These are phyloP conservation scores for Aphidius gifuensis DNA, from an alignment of 1,140 invertebrate species.

Conservation along the genomic window DNA sequence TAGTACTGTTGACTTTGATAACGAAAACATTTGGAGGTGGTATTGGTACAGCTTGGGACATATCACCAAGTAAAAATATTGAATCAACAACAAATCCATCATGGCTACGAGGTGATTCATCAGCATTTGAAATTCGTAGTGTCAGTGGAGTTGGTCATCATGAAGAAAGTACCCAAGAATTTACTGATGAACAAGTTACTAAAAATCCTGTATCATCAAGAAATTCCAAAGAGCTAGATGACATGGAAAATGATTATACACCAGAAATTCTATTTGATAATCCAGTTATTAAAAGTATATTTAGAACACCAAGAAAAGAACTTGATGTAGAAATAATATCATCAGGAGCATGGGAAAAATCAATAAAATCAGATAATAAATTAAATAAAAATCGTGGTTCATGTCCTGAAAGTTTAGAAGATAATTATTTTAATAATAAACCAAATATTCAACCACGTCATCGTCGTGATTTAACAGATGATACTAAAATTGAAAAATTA, in stretches of 20 bases:
- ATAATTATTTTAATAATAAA: background rate
- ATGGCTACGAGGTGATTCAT: constrained; percentile 37
- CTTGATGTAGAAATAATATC: constrained; percentile 25
- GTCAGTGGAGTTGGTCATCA: constrained; percentile 35
- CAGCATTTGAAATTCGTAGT: constrained; percentile 39
- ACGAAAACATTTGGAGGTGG: constrained; percentile 30
- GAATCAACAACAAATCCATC: constrained; percentile 30
- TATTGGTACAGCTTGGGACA: constrained; percentile 41
- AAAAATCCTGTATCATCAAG: background rate
- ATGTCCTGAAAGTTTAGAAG: constrained; percentile 10
- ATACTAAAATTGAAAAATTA: constrained; percentile 43
- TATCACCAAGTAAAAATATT: constrained; percentile 29
- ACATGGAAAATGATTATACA: constrained; percentile 13
- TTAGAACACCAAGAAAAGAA: constrained; percentile 10
- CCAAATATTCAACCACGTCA: constrained; percentile 27
- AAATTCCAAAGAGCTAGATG: constrained; percentile 21
- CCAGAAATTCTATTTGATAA: constrained; percentile 20
- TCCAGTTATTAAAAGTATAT: constrained; percentile 21
- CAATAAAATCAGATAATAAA: constrained; percentile 4
- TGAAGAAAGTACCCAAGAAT: background rate
- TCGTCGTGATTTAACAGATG: constrained; percentile 35
- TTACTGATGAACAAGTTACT: too few species aligned
- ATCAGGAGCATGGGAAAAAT: constrained; percentile 21
- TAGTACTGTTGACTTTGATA: constrained; percentile 23
- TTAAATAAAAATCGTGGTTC: constrained; percentile 17